Percentiles rank a stretch among this genome's conserved stretches.
Evolutionary conservation across 2,797 vertebrate genomes (phyloP).

Genomic region (Cirrhinus molitorella): DNA sequence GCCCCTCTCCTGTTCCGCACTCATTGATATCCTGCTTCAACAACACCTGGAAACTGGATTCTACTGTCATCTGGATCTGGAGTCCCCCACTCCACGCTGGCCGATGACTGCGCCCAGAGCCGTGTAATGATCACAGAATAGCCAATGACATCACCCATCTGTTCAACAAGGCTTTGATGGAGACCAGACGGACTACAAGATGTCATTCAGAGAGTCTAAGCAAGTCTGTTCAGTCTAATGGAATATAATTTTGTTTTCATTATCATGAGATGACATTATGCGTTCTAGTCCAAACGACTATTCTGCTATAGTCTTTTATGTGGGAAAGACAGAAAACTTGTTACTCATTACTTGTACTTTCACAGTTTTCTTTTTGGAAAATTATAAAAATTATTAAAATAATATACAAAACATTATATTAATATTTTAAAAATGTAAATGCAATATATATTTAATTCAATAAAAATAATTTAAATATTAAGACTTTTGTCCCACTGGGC

Average conservation of each 20-base stretch:
- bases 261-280: conserved; percentile 5
- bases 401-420: not conserved
- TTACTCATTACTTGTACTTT: not conserved
- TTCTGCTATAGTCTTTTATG: not conserved
- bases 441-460: not conserved
- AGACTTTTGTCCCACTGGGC: not conserved
- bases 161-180: conserved; percentile 11
- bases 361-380: too few species aligned
- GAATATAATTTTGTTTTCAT: conserved; percentile 16
- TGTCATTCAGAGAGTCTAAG: conserved; percentile 5
- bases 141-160: conserved; percentile 42
- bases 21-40: conserved; percentile 55
- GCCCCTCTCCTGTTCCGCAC: conserved; percentile 50
- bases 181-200: conserved; percentile 10
- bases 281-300: not conserved
- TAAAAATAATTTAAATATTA: not conserved
- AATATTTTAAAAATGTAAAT: not conserved
- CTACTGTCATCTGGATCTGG: conserved; percentile 68
- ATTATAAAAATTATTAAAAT: not conserved
- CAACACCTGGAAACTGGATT: conserved; percentile 62
- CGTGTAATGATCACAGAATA: conserved; percentile 13
- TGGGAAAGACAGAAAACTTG: not conserved
- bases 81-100: conserved; percentile 50
- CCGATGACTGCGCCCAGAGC: not conserved
- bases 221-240: conserved; percentile 17